These are phyloP conservation scores for Elaphurus davidianus DNA, from an alignment of 2,113 vertebrate species.

Conservation along the genomic window DNA sequence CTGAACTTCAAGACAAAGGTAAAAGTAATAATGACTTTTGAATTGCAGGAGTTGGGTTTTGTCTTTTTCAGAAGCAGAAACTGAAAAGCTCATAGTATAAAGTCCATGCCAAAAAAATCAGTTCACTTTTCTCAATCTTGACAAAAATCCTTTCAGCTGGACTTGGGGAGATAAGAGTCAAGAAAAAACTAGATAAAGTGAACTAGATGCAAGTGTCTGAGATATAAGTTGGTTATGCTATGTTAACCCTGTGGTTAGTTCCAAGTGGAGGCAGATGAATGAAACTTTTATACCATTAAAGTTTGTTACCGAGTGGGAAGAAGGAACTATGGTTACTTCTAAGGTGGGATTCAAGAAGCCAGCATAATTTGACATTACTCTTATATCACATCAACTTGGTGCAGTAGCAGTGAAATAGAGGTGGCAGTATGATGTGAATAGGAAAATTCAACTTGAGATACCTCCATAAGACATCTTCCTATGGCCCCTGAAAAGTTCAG, in stretches of 20 bases:
- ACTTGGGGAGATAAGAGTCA: background rate
- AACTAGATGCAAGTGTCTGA: background rate
- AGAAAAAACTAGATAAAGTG: background rate
- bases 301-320: background rate
- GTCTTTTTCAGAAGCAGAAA: slow-evolving; percentile 10
- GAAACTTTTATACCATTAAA: background rate
- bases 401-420: background rate
- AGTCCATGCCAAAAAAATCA: background rate
- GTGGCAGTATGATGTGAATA: background rate
- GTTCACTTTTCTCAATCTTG: background rate
- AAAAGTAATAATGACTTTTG: background rate
- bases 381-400: background rate
- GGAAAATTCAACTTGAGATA: background rate
- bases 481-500: background rate
- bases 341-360: background rate
- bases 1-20: background rate
- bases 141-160: background rate
- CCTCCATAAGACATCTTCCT: background rate
- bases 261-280: background rate
- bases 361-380: background rate
- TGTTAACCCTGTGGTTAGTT: background rate
- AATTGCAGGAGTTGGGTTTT: background rate
- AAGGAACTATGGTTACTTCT: background rate
- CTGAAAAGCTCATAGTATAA: background rate
- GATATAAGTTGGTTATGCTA: background rate